Evolutionary conservation across 2,113 vertebrate genomes (phyloP), one percentile per base, ranked within the genome.

Genomic region (Spilogale gracilis): DNA sequence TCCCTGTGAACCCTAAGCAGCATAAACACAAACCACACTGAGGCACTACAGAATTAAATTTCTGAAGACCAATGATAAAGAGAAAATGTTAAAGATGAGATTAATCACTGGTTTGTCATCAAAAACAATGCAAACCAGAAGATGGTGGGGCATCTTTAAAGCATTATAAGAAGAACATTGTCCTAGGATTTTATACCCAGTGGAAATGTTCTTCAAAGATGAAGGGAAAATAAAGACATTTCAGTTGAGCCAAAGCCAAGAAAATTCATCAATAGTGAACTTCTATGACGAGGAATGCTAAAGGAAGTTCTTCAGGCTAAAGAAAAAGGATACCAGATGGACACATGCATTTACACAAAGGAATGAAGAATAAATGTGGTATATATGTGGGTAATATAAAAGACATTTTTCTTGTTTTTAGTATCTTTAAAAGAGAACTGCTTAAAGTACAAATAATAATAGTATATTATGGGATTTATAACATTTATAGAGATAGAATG

Each of bases 21-120:
- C 73, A 83, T 67, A 76, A 83, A 89, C 78, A 93, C 69, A 83
- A 65, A 61, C 10, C 23, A 52, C 20, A 48, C 38, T 20, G 60
- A 91, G 32, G 23, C 74, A 78, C 32, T 89, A 21, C 6, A 78
- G 58, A 93, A 89, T 89, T 60, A 93, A 93, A 78, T 89, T 89
- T 89, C 43, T 78, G 58, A 69, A 78, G 67, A 89, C 27, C 17
- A 52, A 61, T 58, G 50, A 89, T 89, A 58, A 60, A 71, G 54
- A 67, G 58, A 67, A 74, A 50, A 89, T 67, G 38, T 76, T 89
- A 45, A 73, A 91, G 67, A 65, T 92, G 84, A 89, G 67, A 82
- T 67, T 76, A 14, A 83, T 73, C 9, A 43, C 50, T 78, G 32
- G 50, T 67, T 83, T 74, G 38, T 93, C 30, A n/a, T 88, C 6